A percentile compares a stretch with the other conserved stretches of the same genome.
These are phyloP conservation scores for Phortica magna DNA, from an alignment of 2,888 invertebrate species.

Conservation along the genomic window DNA sequence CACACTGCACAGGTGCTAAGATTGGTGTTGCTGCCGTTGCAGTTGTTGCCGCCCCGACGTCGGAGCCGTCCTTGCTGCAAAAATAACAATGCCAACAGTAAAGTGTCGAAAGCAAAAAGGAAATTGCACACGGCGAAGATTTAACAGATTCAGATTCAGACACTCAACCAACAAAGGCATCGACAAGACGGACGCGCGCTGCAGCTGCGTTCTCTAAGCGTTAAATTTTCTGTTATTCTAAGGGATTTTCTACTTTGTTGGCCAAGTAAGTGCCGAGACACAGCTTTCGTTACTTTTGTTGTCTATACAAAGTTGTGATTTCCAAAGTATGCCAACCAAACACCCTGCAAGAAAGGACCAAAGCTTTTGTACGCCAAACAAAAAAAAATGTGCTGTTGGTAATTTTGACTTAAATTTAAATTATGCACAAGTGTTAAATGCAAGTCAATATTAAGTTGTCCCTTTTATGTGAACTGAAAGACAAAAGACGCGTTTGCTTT, in stretches of 20 bases:
- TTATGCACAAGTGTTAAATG: slow-evolving; percentile 75
- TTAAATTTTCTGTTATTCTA: slow-evolving; percentile 74
- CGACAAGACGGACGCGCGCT: not conserved
- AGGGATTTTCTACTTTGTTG: slow-evolving; percentile 76
- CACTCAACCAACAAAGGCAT: slow-evolving; percentile 28
- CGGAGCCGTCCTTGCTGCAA: not conserved
- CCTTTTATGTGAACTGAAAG: slow-evolving; percentile 1
- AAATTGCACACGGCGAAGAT: not conserved
- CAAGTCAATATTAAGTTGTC: slow-evolving; percentile 67
- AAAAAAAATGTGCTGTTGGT: slow-evolving; percentile 10
- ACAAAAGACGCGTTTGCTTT: slow-evolving; percentile 13
- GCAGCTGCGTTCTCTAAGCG: slow-evolving; percentile 48
- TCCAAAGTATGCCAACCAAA: not conserved
- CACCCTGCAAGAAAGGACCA: not conserved
- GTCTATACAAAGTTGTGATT: slow-evolving; percentile 24
- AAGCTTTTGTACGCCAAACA: slow-evolving; percentile 51
- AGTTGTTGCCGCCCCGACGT: not conserved
- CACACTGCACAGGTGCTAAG: slow-evolving; percentile 41
- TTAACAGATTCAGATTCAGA: not conserved
- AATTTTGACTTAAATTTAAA: slow-evolving; percentile 59
- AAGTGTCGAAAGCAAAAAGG: slow-evolving; percentile 54
- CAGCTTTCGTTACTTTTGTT: slow-evolving; percentile 25
- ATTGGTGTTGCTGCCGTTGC: slow-evolving; percentile 4
- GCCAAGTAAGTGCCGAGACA: slow-evolving; percentile 60
- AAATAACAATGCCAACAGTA: slow-evolving; percentile 38